Evolutionary conservation across 2,797 vertebrate genomes (phyloP), one percentile per base, ranked within the genome.

Genomic region (Cyprinella venusta): DNA sequence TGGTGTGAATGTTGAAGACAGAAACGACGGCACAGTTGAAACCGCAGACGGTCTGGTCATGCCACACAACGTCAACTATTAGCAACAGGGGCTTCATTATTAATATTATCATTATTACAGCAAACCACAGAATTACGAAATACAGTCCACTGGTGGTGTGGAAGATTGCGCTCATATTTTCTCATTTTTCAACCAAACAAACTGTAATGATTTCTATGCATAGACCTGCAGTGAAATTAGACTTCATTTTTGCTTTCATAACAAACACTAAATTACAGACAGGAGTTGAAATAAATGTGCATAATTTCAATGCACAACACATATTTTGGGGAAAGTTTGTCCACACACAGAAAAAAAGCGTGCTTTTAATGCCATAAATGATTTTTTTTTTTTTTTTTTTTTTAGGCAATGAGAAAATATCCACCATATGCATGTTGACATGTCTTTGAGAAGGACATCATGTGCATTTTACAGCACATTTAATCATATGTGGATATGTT

Each of bases 211-310:
- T 40, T 68, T 92, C 86, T 86, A 88, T 91, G 91, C 92, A 92
- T 91, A 90, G 88, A 91, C 89, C 89, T 85, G 79, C 65, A 85
- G 77, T 89, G 89, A 86, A 86, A 48, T 65, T 45, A 56, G 21
- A 63, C 56, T n/a, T 84, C 40, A 48, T 63, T 80, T 68, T 81
- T 83, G 80, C 15, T 86, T 81, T 90, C 76, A 93, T 90, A 93
- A 90, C 91, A 91, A 36, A 91, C 91, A 91, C 90, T 91, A 90
- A 90, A 92, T 92, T 88, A 92, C 45, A 48, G 45, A 69, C 8
- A 87, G 42, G 12, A 45, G 7, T n/a, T 21, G 12, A 70, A n/a
- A 81, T 61, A 63, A 78, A 26, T 78, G 80, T 85, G 72, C 74
- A 69, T 78, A 64, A 80, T 77, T n/a, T 45, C 7, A 59, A 70